Percentiles rank a stretch among this genome's conserved stretches.
Evolutionary conservation across 92 coral and sea anemone species (phyloP).

Genomic region (Virgularia gustaviana): DNA sequence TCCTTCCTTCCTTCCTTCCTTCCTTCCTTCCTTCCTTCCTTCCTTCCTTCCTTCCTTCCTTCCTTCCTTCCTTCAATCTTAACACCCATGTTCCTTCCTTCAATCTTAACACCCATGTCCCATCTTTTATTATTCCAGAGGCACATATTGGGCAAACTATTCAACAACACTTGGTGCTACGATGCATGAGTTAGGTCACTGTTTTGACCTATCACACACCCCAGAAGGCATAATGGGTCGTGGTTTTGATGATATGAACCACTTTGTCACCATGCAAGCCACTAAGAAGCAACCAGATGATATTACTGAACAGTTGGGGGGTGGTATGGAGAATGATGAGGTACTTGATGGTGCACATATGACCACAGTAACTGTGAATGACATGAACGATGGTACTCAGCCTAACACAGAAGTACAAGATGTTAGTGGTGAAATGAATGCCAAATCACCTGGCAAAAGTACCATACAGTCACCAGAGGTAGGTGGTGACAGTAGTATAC

Average conservation of each 20-base stretch:
- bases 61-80: too few species aligned
- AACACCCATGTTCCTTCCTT: not conserved
- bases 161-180: conserved; percentile 96
- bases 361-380: not conserved
- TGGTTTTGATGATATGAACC: conserved; percentile 93
- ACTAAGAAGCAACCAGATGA: conserved; percentile 1
- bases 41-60: too few species aligned
- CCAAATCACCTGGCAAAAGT: too few species aligned
- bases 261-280: conserved; percentile 65
- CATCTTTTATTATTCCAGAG: conserved; percentile 44
- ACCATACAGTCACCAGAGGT: too few species aligned
- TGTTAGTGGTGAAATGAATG: too few species aligned
- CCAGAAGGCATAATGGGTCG: conserved; percentile 95
- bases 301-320: too few species aligned
- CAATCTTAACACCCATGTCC: not conserved
- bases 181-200: conserved; percentile 93
- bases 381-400: not conserved
- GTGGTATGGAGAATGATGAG: too few species aligned
- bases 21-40: too few species aligned
- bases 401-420: not conserved
- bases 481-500: too few species aligned
- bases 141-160: conserved; percentile 95
- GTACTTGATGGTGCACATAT: too few species aligned
- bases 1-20: too few species aligned
- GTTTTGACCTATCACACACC: conserved; percentile 94